Base-by-base conservation (phyloP, 1,140 invertebrate species). In the Psix sp. region DNA sequence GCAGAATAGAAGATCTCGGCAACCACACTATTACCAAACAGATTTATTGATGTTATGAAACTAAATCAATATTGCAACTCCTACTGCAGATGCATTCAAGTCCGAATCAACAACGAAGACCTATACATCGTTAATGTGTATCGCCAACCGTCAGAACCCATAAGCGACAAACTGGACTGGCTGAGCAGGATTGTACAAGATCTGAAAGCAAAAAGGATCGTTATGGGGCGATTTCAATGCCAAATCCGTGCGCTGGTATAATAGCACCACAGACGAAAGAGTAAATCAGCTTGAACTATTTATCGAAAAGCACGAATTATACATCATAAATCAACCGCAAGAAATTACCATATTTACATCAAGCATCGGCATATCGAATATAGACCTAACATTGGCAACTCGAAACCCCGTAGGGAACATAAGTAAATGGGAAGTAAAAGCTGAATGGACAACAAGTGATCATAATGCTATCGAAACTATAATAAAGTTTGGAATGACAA, bases 221-320 rank as follows among this genome's bases (percentile, higher is more conserved):
- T 72, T 73, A 1, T 15, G 29, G 0, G 33, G 16, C n/a, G 70
- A 73, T 15, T 15, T 35, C 1, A 43, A 43, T 26, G 40, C 40
- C 5, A 43, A 17, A 20, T 43, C 20, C 1, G 3, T 11, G 0
- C 2, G 10, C n/a, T 43, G 20, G 40, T 15, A 26, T 14, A 26
- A 14, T 26, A 1, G 10, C n/a, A 3, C n/a, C 0, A 20, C 42
- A 0, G 46, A 75, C 21, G 21, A 24, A 7, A 36, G 39, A 24
- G 59, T 57, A 1, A 20, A 59, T 11, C 31, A 39, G 5, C n/a
- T n/a, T n/a, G n/a, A n/a, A n/a, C n/a, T n/a, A n/a, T n/a, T n/a
- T n/a, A n/a, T n/a, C n/a, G n/a, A n/a, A 0, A 1, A 46, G 5
- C 5, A 20, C 0, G 31, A 20, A 0, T 16, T 51, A 0, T 17